Evolutionary conservation across 2,888 invertebrate species (phyloP).

Genomic region (Volucella inanis): DNA sequence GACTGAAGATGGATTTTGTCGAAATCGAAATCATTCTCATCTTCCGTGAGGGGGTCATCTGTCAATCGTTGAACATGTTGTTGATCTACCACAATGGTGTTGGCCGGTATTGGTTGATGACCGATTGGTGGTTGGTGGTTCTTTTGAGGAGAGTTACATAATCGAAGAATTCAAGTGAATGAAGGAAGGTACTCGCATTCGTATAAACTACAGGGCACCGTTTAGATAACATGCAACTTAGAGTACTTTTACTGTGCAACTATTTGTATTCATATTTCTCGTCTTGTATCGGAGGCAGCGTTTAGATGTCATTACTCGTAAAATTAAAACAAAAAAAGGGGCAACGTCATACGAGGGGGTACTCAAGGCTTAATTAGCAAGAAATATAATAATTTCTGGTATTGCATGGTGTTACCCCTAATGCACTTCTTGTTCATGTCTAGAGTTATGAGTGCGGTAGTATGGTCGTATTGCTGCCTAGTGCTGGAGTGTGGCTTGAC

Average conservation of each 20-base stretch:
- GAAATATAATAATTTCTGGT: slow-evolving; percentile 38
- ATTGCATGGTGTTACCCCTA: slow-evolving; percentile 31
- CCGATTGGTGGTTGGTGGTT: slow-evolving; percentile 25
- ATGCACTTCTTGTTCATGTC: slow-evolving; percentile 39
- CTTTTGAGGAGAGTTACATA: slow-evolving; percentile 37
- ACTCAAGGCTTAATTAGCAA: slow-evolving; percentile 52
- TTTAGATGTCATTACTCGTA: slow-evolving; percentile 21
- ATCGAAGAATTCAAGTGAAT: slow-evolving; percentile 25
- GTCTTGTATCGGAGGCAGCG: background rate
- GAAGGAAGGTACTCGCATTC: slow-evolving; percentile 7
- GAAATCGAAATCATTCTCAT: background rate
- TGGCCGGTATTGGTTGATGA: slow-evolving; percentile 1
- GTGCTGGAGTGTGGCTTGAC: slow-evolving; percentile 12
- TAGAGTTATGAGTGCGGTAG: slow-evolving; percentile 30
- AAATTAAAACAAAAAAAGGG: slow-evolving; percentile 7
- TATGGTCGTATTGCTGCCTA: slow-evolving; percentile 21
- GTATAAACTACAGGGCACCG: background rate
- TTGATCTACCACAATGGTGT: background rate
- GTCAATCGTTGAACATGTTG: slow-evolving; percentile 20
- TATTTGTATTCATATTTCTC: slow-evolving; percentile 13
- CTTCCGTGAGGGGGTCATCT: background rate
- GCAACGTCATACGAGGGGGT: background rate
- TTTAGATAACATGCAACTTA: slow-evolving; percentile 13
- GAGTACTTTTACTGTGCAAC: slow-evolving; percentile 29
- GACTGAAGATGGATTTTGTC: background rate